Base-by-base conservation (phyloP, 2,888 invertebrate genomes). In the Cheilosia grossa region DNA sequence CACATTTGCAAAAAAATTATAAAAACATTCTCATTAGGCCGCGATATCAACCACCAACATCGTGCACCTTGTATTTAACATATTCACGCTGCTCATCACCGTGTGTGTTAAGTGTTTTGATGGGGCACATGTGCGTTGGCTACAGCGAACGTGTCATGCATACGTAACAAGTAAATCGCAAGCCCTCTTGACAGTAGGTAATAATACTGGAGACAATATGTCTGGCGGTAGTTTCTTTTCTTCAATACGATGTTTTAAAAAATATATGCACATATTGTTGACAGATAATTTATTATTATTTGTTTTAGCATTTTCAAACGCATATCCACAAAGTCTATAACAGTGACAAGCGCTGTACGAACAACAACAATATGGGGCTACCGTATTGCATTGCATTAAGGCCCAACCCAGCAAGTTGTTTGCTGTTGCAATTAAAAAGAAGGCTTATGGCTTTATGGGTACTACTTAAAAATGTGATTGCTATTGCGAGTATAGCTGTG, bases 171-270 rank as follows among this genome's bases (percentile, higher is more conserved):
- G 70, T 75, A 79, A 74, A 69, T 64, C 63, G 37, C 79, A 63
- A 79, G 79, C 51, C 69, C 51, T 64, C 61, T 80, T 75, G 83
- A 70, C 83, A 80, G 53, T 70, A 37, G 37, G 37, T 37, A 64
- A 80, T 70, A 64, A 80, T 61, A 17, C 24, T 74, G 80, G 83
- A 83, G 83, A 83, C 83, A 75, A 75, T 74, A 70, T 80, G 83
- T 83, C 83, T 83, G 70, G 83, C 80, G 74, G 69, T 80, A 61
- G 74, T 37, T 80, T 66, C 59, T 49, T 59, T 81, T 69, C 73
- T 67, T 56, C 77, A 53, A 51, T 64, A 30, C 53, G 56, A 51
- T 40, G 17, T 69, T 78, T 61, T 30, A 7, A 49, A 21, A 42
- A 30, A 54, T 42, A 44, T 63, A 24, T 74, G 30, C 54, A 51